phyloP scores from a whole-genome alignment of 2,888 invertebrate species.

The Andricus quercusramuli region DNA sequence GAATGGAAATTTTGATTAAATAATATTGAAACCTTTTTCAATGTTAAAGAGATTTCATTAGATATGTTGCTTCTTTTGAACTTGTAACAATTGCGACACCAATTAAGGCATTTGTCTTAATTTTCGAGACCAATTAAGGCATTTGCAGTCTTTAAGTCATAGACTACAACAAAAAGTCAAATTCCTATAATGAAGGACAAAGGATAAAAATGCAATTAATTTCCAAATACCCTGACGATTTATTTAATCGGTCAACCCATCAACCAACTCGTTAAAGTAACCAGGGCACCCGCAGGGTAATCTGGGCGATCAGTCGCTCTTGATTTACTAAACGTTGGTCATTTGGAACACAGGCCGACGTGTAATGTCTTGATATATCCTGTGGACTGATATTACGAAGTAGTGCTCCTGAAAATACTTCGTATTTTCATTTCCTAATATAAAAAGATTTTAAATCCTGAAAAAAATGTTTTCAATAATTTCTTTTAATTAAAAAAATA shows the following conservation, averaged over 20 bases:
- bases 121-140: too few species aligned
- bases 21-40: not conserved
- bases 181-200: conserved; percentile 14
- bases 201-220: conserved; percentile 41
- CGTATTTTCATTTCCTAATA: not conserved
- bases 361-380: conserved; percentile 54
- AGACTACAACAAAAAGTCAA: not conserved
- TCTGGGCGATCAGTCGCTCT: conserved; percentile 56
- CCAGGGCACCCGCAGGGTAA: conserved; percentile 59
- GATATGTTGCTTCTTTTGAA: not conserved
- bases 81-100: not conserved
- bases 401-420: conserved; percentile 41
- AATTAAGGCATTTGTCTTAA: not conserved
- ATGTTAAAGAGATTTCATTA: not conserved
- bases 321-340: conserved; percentile 57
- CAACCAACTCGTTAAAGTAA: conserved; percentile 56
- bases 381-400: conserved; percentile 49
- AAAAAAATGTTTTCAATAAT: too few species aligned
- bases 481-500: too few species aligned
- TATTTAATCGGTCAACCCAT: conserved; percentile 60
- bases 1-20: not conserved
- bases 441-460: not conserved
- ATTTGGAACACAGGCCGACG: conserved; percentile 49
- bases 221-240: conserved; percentile 36
- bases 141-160: not conserved